phyloP scores from a whole-genome alignment of 2,888 invertebrate species.

The Rhamphomyia laevipes region DNA sequence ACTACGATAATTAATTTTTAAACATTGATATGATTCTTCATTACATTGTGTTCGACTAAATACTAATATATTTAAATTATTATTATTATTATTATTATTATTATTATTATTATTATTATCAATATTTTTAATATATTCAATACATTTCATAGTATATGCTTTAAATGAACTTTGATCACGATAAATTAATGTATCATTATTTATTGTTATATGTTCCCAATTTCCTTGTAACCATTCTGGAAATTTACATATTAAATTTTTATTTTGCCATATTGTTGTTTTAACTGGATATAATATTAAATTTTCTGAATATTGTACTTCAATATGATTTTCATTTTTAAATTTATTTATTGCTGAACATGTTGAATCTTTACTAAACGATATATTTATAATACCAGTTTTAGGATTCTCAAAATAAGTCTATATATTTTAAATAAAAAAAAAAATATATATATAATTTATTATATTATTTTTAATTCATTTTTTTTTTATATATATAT shows the following conservation, averaged over 20 bases:
- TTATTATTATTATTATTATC: conserved; percentile 23
- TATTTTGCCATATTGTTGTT: conserved; percentile 34
- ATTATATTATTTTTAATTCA: background rate
- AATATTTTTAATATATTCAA: conserved; percentile 18
- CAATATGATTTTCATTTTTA: conserved; percentile 20
- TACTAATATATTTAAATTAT: conserved; percentile 35
- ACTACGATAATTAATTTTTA: conserved; percentile 15
- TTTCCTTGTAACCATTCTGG: conserved; percentile 51
- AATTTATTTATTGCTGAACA: conserved; percentile 28
- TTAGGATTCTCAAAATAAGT: conserved; percentile 40
- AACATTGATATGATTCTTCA: conserved; percentile 17
- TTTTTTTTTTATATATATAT: conserved; percentile 16
- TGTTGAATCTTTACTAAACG: conserved; percentile 52
- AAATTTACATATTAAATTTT: conserved; percentile 33
- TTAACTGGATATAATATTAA: conserved; percentile 38
- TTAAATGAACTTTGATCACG: conserved; percentile 42
- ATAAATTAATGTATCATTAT: conserved; percentile 39
- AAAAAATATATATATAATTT: background rate
- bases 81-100: conserved; percentile 18
- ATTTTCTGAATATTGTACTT: conserved; percentile 44
- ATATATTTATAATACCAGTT: conserved; percentile 44
- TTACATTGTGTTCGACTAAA: conserved; percentile 41
- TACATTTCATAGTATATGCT: conserved; percentile 42
- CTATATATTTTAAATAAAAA: too few relatives aligned
- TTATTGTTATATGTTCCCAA: conserved; percentile 46